Conservation (phyloP, 2,113 vertebrate genomes). For the Bubalus kerabau region DNA sequence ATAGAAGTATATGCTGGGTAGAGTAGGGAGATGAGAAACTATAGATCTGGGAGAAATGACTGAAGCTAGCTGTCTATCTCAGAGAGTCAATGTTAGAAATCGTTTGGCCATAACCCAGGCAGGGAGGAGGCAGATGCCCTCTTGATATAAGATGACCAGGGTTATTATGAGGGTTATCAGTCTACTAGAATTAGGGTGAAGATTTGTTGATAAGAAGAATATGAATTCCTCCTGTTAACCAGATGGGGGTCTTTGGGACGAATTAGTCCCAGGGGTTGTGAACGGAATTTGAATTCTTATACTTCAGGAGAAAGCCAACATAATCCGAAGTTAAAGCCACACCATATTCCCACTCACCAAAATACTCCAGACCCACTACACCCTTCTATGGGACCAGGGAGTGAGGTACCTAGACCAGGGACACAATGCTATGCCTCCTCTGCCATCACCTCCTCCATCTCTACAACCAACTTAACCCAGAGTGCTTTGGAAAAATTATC, state of each 20-base stretch:
- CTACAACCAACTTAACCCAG: not conserved
- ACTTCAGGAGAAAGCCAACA: not conserved
- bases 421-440: not conserved
- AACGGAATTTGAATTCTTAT: not conserved
- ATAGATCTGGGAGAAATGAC: not conserved
- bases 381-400: not conserved
- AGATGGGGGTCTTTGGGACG: not conserved
- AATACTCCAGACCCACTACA: not conserved
- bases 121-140: not conserved
- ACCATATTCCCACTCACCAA: not conserved
- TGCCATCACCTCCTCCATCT: not conserved
- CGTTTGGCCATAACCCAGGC: not conserved
- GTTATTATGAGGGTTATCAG: not conserved
- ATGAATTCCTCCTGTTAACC: constrained; percentile 33
- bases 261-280: not conserved
- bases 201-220: constrained; percentile 36
- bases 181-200: constrained; percentile 25
- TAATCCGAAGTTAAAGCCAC: not conserved
- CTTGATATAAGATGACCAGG: not conserved
- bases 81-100: not conserved
- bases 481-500: not conserved
- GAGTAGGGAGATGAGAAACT: not conserved
- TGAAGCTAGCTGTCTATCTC: not conserved
- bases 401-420: not conserved
- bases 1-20: not conserved